A percentile compares a stretch with the other conserved stretches of the same genome.
These are phyloP conservation scores for Aphelenchoides besseyi DNA, from an alignment of 1,140 invertebrate species.

Conservation along the genomic window DNA sequence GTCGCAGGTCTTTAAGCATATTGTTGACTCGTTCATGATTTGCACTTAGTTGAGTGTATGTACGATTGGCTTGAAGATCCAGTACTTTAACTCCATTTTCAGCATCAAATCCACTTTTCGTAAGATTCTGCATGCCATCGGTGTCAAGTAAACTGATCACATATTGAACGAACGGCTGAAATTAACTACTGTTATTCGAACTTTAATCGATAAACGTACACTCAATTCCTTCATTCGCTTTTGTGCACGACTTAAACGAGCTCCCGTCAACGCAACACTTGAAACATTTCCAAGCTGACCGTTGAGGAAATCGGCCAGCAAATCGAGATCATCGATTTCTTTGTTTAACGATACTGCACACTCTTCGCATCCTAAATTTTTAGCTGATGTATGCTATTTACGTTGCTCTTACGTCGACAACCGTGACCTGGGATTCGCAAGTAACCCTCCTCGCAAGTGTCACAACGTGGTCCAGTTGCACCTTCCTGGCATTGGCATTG, in stretches of 20 bases:
- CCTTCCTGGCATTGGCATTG: conserved; percentile 63
- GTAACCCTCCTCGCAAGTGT: conserved; percentile 54
- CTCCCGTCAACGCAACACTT: conserved; percentile 57
- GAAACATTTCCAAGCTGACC: conserved; percentile 52
- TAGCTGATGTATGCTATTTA: background rate
- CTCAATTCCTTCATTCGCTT: conserved; percentile 35
- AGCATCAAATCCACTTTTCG: conserved; percentile 20
- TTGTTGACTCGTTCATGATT: conserved; percentile 27
- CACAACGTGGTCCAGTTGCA: conserved; percentile 60
- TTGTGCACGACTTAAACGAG: conserved; percentile 50
- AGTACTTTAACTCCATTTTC: conserved; percentile 32
- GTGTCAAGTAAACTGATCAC: conserved; percentile 13
- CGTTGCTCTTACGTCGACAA: conserved; percentile 44
- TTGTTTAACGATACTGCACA: conserved; percentile 55
- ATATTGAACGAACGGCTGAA: conserved; percentile 28
- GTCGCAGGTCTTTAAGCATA: conserved; percentile 34
- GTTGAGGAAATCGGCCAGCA: conserved; percentile 28
- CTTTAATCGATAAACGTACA: conserved; percentile 30
- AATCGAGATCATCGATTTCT: conserved; percentile 47
- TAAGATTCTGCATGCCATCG: conserved; percentile 15
- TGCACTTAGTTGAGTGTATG: conserved; percentile 35
- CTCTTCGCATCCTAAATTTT: conserved; percentile 55
- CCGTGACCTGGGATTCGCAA: conserved; percentile 54
- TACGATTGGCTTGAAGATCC: conserved; percentile 37
- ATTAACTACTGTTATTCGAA: conserved; percentile 24